These are phyloP conservation scores for Staurois parvus DNA, from an alignment of 2,797 vertebrate genomes.

Conservation along the genomic window DNA sequence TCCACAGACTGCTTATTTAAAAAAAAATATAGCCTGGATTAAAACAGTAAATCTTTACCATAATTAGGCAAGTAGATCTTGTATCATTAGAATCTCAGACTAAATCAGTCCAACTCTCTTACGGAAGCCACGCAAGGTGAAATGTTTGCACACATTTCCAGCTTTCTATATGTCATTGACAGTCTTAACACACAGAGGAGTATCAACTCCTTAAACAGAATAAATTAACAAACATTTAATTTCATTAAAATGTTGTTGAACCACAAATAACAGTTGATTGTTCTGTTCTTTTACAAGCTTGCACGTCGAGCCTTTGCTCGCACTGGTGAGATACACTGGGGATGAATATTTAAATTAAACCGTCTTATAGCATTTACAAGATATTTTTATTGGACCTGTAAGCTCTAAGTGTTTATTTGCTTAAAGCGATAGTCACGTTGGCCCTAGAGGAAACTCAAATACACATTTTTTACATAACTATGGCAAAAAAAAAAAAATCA, in stretches of 20 bases:
- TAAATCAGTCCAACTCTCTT: too few relatives aligned
- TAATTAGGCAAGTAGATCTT: too few relatives aligned
- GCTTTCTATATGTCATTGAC: not conserved
- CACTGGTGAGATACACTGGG: not conserved
- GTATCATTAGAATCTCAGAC: too few relatives aligned
- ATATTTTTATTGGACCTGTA: not conserved
- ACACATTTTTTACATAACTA: too few relatives aligned
- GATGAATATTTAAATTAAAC: not conserved
- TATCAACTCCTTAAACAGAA: not conserved
- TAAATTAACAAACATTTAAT: not conserved
- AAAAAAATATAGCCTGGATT: too few relatives aligned
- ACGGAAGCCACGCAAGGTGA: not conserved
- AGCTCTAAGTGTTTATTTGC: not conserved
- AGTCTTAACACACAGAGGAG: not conserved
- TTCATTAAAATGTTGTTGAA: not conserved
- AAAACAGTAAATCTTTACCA: too few relatives aligned
- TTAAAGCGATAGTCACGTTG: not conserved
- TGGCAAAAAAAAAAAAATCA: too few relatives aligned
- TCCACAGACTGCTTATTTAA: too few relatives aligned
- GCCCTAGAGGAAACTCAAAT: too few relatives aligned
- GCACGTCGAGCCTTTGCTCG: not conserved
- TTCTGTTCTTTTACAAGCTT: not conserved
- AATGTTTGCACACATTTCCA: not conserved
- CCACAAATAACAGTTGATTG: not conserved
- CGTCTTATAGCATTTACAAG: not conserved